Evolutionary conservation across 2,888 invertebrate genomes (phyloP).

Genomic region (Unio delphinus): DNA sequence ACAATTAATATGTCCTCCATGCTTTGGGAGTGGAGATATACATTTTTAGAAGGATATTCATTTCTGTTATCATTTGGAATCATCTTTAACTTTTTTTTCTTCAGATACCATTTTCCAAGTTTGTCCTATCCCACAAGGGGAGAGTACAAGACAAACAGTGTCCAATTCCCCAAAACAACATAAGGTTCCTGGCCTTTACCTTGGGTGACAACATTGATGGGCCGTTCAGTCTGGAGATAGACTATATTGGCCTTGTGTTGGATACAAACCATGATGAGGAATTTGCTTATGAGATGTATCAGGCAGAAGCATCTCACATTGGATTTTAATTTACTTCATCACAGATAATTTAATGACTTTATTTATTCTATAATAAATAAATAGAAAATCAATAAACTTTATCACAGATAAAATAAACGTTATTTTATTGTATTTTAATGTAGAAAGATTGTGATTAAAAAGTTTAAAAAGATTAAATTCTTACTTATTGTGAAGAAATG

Average conservation of each 20-base stretch:
- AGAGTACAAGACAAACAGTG: conserved; percentile 87
- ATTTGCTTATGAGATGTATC: conserved; percentile 94
- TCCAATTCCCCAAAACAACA: conserved; percentile 76
- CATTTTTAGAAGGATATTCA: too few species aligned
- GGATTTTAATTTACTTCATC: too few species aligned
- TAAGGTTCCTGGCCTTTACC: conserved; percentile 87
- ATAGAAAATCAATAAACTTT: too few species aligned
- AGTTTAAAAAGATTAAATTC: too few species aligned
- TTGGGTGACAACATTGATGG: conserved; percentile 86
- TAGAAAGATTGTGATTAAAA: too few species aligned
- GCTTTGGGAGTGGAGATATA: too few species aligned
- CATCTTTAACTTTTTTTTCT: conserved; percentile 61
- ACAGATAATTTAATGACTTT: too few species aligned
- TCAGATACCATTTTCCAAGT: conserved; percentile 95
- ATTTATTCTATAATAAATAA: too few species aligned
- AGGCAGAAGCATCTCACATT: conserved; percentile 6
- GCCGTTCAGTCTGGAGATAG: conserved; percentile 90
- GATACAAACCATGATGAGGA: conserved; percentile 87
- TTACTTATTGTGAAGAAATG: too few species aligned
- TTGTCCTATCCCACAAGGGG: conserved; percentile 86
- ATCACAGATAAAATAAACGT: too few species aligned
- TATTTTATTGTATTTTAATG: too few species aligned
- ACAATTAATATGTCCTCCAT: too few species aligned
- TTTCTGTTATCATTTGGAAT: background rate
- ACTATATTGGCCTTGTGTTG: conserved; percentile 89